phyloP scores from a whole-genome alignment of 2,888 invertebrate species.

The Nomada fucata region DNA sequence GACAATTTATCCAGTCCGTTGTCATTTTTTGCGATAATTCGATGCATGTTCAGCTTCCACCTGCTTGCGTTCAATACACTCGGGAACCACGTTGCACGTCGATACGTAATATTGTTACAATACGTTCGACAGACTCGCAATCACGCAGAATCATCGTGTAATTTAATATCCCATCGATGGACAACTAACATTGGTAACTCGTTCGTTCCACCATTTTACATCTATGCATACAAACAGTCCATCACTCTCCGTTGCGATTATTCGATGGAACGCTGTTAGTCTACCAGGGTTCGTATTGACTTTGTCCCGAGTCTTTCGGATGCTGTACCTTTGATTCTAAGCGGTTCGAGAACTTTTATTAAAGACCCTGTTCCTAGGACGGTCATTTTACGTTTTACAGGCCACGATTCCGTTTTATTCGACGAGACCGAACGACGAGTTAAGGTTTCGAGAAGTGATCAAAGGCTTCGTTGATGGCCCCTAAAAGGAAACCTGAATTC shows the following conservation, averaged over 20 bases:
- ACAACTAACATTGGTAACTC: conserved; percentile 16
- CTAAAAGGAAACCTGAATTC: conserved; percentile 30
- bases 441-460: conserved; percentile 34
- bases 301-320: conserved; percentile 5
- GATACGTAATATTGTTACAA: conserved; percentile 35
- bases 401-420: not conserved
- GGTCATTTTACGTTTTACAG: conserved; percentile 32
- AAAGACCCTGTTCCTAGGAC: conserved; percentile 8
- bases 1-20: conserved; percentile 12
- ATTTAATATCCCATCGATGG: conserved; percentile 44
- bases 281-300: not conserved
- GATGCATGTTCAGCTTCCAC: conserved; percentile 5
- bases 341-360: conserved; percentile 38
- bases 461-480: conserved; percentile 36
- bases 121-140: conserved; percentile 19
- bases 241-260: conserved; percentile 8
- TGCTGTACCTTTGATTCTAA: conserved; percentile 21
- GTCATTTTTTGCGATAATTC: conserved; percentile 16
- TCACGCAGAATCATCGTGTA: conserved; percentile 31
- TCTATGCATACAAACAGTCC: conserved; percentile 13
- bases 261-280: not conserved
- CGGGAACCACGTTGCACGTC: not conserved
- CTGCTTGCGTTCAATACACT: conserved; percentile 20
- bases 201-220: conserved; percentile 2
- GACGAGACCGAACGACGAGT: conserved; percentile 8